phyloP scores from a whole-genome alignment of 2,888 invertebrate species.

The Marasmarcha lunaedactyla region DNA sequence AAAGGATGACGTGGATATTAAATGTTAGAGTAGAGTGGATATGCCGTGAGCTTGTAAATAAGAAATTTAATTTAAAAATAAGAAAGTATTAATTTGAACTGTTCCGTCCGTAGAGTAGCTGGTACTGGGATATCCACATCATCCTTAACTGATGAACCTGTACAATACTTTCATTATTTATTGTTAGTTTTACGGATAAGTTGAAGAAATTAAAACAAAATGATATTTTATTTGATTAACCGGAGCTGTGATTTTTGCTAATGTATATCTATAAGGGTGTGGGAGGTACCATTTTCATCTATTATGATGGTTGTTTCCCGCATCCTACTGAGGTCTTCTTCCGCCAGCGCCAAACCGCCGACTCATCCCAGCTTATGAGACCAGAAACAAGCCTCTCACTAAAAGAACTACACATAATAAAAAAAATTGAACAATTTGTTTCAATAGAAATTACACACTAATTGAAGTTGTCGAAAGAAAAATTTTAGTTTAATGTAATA shows the following conservation, averaged over 20 bases:
- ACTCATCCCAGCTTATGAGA: too few species aligned
- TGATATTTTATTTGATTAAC: constrained; percentile 62
- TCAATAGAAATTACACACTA: not conserved
- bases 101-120: constrained; percentile 1
- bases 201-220: constrained; percentile 54
- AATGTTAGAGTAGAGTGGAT: constrained; percentile 12
- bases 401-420: not conserved
- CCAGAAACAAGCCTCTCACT: not conserved
- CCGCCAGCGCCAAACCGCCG: too few species aligned
- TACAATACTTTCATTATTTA: constrained; percentile 65
- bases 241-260: constrained; percentile 70
- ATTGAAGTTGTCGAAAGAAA: not conserved
- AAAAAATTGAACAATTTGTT: not conserved
- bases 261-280: constrained; percentile 40
- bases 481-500: not conserved
- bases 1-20: constrained; percentile 41
- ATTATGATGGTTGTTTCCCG: too few species aligned
- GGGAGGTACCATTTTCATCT: too few species aligned
- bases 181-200: constrained; percentile 57
- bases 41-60: not conserved
- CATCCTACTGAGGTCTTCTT: not conserved
- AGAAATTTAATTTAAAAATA: constrained; percentile 26
- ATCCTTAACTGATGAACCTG: constrained; percentile 49
- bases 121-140: constrained; percentile 30
- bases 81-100: constrained; percentile 21